Conservation (phyloP, 2,113 vertebrate genomes). For the Macaca mulatta region DNA sequence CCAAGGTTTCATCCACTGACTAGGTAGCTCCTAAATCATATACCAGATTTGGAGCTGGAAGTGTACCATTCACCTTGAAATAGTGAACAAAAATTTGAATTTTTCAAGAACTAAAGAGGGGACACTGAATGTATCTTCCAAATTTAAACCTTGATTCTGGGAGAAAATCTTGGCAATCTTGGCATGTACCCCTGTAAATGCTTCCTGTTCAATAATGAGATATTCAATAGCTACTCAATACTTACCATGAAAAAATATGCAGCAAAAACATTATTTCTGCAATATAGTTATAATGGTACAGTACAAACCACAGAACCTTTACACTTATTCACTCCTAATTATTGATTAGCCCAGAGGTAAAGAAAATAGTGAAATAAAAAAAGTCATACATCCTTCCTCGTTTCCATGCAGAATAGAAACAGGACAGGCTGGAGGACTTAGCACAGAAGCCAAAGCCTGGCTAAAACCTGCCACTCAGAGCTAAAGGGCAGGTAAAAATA, state of each 20-base stretch:
- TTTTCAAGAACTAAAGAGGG: neutral
- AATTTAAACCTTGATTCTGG: constrained; percentile 11
- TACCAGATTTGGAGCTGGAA: neutral
- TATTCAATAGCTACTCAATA: neutral
- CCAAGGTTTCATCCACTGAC: neutral
- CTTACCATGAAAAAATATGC: neutral
- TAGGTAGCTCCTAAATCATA: neutral
- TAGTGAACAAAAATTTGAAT: neutral
- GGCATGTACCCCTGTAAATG: neutral
- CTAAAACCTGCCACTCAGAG: neutral
- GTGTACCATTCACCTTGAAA: neutral
- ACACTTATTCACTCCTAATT: neutral
- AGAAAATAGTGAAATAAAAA: neutral
- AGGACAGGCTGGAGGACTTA: neutral
- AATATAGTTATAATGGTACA: neutral
- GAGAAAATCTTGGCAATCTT: constrained; percentile 9
- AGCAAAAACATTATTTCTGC: neutral
- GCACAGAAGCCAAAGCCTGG: neutral
- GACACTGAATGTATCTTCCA: neutral
- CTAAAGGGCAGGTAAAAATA: neutral
- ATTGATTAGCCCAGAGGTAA: neutral
- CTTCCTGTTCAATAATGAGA: neutral
- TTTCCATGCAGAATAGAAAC: constrained; percentile 5
- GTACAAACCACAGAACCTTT: neutral
- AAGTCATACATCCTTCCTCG: neutral